Conservation (phyloP, 2,113 vertebrate genomes). For the Trogon surrucura region DNA sequence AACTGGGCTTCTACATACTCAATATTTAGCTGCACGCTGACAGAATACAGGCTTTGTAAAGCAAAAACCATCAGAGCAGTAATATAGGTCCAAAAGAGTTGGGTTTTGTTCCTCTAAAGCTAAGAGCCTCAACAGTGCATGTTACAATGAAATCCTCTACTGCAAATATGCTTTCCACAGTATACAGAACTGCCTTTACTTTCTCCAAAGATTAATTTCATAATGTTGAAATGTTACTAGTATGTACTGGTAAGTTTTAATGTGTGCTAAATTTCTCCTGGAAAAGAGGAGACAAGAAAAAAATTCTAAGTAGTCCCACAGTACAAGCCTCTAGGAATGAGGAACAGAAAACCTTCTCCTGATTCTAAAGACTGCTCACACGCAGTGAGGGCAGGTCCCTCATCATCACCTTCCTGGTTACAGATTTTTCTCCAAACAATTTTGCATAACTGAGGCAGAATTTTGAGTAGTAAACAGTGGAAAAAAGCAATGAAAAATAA, state of each 20-base stretch:
- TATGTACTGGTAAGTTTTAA: not conserved
- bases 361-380: not conserved
- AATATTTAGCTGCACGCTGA: not conserved
- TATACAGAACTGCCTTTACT: not conserved
- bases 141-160: not conserved
- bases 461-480: not conserved
- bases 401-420: not conserved
- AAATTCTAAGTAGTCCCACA: not conserved
- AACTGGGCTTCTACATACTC: not conserved
- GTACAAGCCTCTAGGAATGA: not conserved
- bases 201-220: fast-evolving
- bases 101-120: not conserved
- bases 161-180: not conserved
- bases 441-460: not conserved
- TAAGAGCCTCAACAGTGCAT: not conserved
- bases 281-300: not conserved
- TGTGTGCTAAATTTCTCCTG: not conserved
- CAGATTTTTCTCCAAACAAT: not conserved
- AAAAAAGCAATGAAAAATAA: not conserved
- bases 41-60: not conserved
- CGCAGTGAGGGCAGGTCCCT: not conserved
- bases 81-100: not conserved
- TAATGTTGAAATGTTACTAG: not conserved
- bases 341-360: not conserved
- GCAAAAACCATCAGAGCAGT: not conserved